Conservation (phyloP, 2,797 vertebrate genomes). For the Manis crassicaudata region DNA sequence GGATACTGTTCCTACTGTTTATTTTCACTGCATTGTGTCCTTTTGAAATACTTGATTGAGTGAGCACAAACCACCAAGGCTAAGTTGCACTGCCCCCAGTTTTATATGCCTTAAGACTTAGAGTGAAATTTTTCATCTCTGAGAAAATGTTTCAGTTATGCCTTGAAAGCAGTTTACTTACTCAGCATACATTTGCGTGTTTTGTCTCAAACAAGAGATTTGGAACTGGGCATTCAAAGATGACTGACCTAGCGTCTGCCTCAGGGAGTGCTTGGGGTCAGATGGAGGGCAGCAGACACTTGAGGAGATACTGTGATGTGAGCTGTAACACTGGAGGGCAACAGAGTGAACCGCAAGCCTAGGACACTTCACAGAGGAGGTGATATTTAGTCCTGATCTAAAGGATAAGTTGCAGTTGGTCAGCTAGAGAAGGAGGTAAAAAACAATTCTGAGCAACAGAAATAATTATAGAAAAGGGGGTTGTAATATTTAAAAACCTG, state of each 20-base stretch:
- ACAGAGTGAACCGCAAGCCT: not conserved
- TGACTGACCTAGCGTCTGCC: not conserved
- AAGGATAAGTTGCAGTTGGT: not conserved
- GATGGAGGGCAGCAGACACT: not conserved
- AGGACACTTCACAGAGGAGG: not conserved
- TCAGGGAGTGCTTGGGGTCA: not conserved
- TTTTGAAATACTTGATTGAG: not conserved
- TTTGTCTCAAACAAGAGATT: not conserved
- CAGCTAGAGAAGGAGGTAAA: not conserved
- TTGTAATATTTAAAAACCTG: not conserved
- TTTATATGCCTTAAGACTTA: constrained; percentile 26
- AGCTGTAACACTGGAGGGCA: not conserved
- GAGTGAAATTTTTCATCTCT: not conserved
- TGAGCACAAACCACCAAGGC: not conserved
- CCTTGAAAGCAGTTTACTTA: constrained; percentile 21
- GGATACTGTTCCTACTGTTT: not conserved
- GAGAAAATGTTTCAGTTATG: not conserved
- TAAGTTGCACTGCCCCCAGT: not conserved
- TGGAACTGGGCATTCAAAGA: not conserved
- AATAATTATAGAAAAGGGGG: not conserved
- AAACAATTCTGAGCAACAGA: not conserved
- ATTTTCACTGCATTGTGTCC: not conserved
- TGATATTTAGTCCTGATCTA: not conserved
- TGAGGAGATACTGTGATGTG: not conserved
- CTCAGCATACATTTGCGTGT: not conserved